Evolutionary conservation across 2,888 invertebrate species (phyloP).

Genomic region (Athetis lepigone): DNA sequence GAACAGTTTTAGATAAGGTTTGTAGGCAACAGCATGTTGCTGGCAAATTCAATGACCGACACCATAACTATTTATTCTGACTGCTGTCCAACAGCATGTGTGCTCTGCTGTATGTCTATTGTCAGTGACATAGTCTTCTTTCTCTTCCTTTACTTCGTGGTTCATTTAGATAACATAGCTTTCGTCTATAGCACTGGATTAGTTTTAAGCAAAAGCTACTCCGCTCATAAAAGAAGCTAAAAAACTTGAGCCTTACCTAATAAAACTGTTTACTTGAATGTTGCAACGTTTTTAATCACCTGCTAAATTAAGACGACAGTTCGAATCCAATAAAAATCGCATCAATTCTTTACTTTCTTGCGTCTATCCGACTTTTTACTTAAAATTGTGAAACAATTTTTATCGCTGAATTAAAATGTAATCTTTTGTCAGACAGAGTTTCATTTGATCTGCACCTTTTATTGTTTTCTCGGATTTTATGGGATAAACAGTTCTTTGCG

Average conservation of each 20-base stretch:
- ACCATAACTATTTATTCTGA: background rate
- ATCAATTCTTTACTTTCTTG: conserved; percentile 26
- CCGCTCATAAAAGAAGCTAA: no score
- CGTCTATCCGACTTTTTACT: conserved; percentile 16
- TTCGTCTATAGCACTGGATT: no score
- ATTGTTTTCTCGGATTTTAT: conserved; percentile 72
- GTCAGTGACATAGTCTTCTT: no score
- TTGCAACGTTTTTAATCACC: conserved; percentile 8
- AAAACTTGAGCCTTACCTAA: no score
- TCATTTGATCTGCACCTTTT: conserved; percentile 74
- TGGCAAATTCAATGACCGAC: background rate
- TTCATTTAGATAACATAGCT: no score
- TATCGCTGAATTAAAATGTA: conserved; percentile 80
- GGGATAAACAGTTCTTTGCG: conserved; percentile 66
- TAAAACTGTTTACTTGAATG: background rate
- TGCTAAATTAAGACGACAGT: conserved; percentile 13
- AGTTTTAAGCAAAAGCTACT: no score
- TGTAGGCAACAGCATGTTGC: background rate
- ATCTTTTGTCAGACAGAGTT: conserved; percentile 75
- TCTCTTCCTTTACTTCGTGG: no score
- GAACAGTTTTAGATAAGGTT: conserved; percentile 15
- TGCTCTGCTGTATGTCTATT: no score
- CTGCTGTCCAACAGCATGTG: no score
- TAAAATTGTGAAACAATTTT: conserved; percentile 69
- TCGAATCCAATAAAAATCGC: conserved; percentile 23